phyloP scores from a whole-genome alignment of 2,888 invertebrate genomes.

The Epicampocera succincta region DNA sequence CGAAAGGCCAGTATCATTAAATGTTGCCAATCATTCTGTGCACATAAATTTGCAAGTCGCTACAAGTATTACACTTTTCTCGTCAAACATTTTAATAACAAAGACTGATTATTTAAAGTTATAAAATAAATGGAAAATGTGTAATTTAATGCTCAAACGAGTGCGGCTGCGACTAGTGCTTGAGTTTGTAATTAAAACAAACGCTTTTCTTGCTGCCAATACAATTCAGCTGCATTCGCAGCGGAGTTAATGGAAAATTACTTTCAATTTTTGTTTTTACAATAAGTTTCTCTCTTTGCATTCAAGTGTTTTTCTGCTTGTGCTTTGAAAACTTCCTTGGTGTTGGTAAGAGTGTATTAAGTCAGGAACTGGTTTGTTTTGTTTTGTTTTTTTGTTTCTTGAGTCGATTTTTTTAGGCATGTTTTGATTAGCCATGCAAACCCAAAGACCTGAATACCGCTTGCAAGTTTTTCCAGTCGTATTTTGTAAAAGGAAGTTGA shows the following conservation, averaged over 20 bases:
- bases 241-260: slow-evolving; percentile 63
- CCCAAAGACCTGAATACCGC: slow-evolving; percentile 65
- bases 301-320: slow-evolving; percentile 17
- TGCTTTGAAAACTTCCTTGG: slow-evolving; percentile 49
- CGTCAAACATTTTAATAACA: no score
- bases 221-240: background rate
- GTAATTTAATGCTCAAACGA: background rate
- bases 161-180: background rate
- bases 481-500: slow-evolving; percentile 65
- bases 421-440: slow-evolving; percentile 58
- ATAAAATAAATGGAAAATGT: no score
- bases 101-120: background rate
- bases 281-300: slow-evolving; percentile 19
- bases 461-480: slow-evolving; percentile 48
- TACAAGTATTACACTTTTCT: no score
- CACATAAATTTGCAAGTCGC: background rate
- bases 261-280: slow-evolving; percentile 59
- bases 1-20: background rate
- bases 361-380: slow-evolving; percentile 67
- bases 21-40: background rate
- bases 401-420: slow-evolving; percentile 2
- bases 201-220: slow-evolving; percentile 11
- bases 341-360: slow-evolving; percentile 38
- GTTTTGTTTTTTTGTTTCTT: background rate
- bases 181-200: slow-evolving; percentile 3